A percentile compares a stretch with the other conserved stretches of the same genome.
These are phyloP conservation scores for Agrotis puta DNA, from an alignment of 2,888 invertebrate genomes.

Conservation along the genomic window DNA sequence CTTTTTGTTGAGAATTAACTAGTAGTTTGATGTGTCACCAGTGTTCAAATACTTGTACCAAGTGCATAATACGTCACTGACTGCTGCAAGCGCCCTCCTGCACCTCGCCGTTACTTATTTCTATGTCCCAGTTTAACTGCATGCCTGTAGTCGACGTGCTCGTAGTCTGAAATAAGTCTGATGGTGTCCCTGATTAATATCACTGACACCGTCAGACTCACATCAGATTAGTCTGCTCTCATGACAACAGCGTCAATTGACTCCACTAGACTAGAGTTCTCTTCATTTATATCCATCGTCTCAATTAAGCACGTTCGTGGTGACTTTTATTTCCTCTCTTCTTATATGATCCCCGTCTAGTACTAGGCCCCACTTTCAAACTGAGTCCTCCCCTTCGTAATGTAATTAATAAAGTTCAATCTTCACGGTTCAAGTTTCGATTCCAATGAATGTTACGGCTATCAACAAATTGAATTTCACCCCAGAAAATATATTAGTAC, in stretches of 20 bases:
- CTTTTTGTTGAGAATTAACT: too few relatives aligned
- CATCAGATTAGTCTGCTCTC: too few relatives aligned
- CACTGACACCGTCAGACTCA: background rate
- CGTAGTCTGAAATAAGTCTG: too few relatives aligned
- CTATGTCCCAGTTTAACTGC: too few relatives aligned
- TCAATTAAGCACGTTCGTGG: slow-evolving; percentile 36
- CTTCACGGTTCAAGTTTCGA: slow-evolving; percentile 53
- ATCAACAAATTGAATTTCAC: slow-evolving; percentile 51
- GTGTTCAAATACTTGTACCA: too few relatives aligned
- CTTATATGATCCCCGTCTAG: slow-evolving; percentile 36
- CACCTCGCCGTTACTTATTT: too few relatives aligned
- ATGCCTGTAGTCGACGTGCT: too few relatives aligned
- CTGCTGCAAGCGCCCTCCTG: too few relatives aligned
- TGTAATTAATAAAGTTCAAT: slow-evolving; percentile 59
- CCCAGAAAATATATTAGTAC: slow-evolving; percentile 36
- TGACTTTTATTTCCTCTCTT: slow-evolving; percentile 35
- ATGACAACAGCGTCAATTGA: background rate
- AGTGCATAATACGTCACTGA: too few relatives aligned
- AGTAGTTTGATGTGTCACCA: too few relatives aligned
- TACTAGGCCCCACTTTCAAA: slow-evolving; percentile 45
- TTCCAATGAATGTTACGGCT: slow-evolving; percentile 49
- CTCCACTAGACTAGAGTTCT: slow-evolving; percentile 1
- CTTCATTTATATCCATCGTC: slow-evolving; percentile 19
- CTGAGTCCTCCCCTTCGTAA: slow-evolving; percentile 49
- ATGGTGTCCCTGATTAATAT: background rate